phyloP scores from a whole-genome alignment of 2,888 invertebrate genomes.

The Epinotia ramella region DNA sequence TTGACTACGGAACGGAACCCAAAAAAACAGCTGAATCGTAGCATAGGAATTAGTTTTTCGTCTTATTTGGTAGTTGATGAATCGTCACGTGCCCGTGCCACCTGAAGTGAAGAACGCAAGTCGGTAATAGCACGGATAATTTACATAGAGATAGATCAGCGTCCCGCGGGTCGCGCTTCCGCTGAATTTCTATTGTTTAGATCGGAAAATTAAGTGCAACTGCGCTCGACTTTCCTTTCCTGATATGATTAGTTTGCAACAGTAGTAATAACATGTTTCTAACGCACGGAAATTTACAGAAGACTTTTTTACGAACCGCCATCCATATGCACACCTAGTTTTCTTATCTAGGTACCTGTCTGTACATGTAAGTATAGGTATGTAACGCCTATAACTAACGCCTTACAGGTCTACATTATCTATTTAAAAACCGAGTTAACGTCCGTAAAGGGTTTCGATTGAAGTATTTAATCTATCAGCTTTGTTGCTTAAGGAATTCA shows the following conservation, averaged over 20 bases:
- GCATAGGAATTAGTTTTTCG: neutral
- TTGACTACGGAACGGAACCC: no score
- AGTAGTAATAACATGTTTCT: slow-evolving; percentile 50
- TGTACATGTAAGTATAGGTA: neutral
- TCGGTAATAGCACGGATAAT: slow-evolving; percentile 81
- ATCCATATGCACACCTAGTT: no score
- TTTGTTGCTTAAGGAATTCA: slow-evolving; percentile 47
- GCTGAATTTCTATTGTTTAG: slow-evolving; percentile 85
- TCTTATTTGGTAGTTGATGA: neutral
- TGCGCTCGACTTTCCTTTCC: slow-evolving; percentile 78
- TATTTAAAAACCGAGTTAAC: neutral
- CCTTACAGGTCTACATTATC: neutral
- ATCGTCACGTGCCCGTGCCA: slow-evolving; percentile 47
- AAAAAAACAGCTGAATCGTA: neutral
- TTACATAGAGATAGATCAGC: slow-evolving; percentile 84
- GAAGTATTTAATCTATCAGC: slow-evolving; percentile 4
- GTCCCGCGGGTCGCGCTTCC: slow-evolving; percentile 81
- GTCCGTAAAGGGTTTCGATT: slow-evolving; percentile 6
- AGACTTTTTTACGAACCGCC: neutral
- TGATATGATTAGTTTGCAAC: slow-evolving; percentile 77
- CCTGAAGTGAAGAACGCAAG: slow-evolving; percentile 68
- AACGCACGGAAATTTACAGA: slow-evolving; percentile 42
- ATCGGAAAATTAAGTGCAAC: slow-evolving; percentile 84
- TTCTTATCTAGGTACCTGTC: no score
- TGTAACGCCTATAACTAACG: neutral